Evolutionary conservation across 2,797 vertebrate genomes (phyloP).

Genomic region (Huso huso): DNA sequence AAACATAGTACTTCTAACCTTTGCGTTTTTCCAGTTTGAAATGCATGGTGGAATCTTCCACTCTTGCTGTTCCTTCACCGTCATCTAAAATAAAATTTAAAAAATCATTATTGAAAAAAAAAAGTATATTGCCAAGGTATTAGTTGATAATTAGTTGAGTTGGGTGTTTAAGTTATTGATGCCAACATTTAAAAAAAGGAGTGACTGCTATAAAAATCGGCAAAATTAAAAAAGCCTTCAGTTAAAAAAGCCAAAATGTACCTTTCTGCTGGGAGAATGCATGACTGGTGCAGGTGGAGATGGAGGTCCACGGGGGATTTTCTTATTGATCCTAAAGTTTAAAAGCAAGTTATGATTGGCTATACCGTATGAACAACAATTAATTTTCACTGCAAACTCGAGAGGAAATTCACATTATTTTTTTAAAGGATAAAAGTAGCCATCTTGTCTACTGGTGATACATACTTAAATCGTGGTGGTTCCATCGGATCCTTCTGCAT

Average conservation of each 20-base stretch:
- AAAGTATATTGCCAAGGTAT: neutral
- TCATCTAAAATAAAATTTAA: constrained; percentile 73
- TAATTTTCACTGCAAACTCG: no score
- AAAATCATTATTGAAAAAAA: neutral
- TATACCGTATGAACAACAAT: no score
- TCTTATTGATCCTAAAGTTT: constrained; percentile 88
- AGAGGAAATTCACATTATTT: no score
- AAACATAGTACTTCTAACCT: constrained; percentile 54
- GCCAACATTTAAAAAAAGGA: neutral
- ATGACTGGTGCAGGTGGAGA: constrained; percentile 95
- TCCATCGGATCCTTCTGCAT: constrained; percentile 99
- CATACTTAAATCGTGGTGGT: constrained; percentile 92
- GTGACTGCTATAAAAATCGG: neutral
- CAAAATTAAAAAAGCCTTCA: neutral
- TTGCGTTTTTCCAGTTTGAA: constrained; percentile 98
- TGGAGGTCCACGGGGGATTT: constrained; percentile 92
- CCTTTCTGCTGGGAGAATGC: constrained; percentile 98
- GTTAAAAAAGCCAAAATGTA: constrained; percentile 36
- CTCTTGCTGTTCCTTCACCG: constrained; percentile 95
- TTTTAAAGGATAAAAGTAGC: no score
- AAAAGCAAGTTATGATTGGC: neutral
- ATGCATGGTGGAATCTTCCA: constrained; percentile 99
- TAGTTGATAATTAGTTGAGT: no score
- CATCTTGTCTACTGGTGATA: neutral
- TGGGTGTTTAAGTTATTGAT: no score